These are phyloP conservation scores for Oriolus oriolus DNA, from an alignment of 2,113 vertebrate genomes.

Conservation along the genomic window DNA sequence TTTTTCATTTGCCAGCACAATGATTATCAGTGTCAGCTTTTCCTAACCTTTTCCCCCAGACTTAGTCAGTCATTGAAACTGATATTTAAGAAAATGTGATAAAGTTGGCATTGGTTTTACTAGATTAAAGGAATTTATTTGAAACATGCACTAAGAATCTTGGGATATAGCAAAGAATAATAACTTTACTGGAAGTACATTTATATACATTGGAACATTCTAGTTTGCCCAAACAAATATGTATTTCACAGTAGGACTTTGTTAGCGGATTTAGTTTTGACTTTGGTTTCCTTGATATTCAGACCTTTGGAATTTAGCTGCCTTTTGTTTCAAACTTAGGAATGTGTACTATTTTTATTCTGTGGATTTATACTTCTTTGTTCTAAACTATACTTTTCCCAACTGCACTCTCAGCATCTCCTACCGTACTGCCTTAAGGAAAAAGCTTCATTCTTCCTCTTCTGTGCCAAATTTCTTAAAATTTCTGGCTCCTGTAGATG, in stretches of 20 bases:
- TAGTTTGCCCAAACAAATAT: neutral
- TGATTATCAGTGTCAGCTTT: neutral
- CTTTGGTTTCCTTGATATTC: neutral
- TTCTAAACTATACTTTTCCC: constrained; percentile 71
- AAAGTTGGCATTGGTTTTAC: neutral
- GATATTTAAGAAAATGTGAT: neutral
- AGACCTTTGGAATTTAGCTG: neutral
- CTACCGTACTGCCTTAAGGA: constrained; percentile 87
- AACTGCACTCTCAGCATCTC: constrained; percentile 81
- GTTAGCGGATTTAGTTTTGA: neutral
- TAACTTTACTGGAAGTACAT: neutral
- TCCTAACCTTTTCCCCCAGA: neutral
- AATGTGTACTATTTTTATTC: constrained; percentile 52
- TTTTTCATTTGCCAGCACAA: neutral
- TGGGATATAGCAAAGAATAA: neutral
- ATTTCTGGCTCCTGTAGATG: constrained; percentile 96
- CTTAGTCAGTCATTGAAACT: neutral
- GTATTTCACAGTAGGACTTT: neutral
- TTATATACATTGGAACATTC: neutral
- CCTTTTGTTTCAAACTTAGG: constrained; percentile 34
- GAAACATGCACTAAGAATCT: neutral
- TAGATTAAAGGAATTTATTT: neutral
- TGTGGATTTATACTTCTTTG: constrained; percentile 51
- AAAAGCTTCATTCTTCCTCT: constrained; percentile 92
- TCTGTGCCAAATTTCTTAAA: constrained; percentile 99